Evolutionary conservation across 2,113 vertebrate species (phyloP), one percentile per base, ranked within the genome.

Genomic region (Pollimyrus isidori): DNA sequence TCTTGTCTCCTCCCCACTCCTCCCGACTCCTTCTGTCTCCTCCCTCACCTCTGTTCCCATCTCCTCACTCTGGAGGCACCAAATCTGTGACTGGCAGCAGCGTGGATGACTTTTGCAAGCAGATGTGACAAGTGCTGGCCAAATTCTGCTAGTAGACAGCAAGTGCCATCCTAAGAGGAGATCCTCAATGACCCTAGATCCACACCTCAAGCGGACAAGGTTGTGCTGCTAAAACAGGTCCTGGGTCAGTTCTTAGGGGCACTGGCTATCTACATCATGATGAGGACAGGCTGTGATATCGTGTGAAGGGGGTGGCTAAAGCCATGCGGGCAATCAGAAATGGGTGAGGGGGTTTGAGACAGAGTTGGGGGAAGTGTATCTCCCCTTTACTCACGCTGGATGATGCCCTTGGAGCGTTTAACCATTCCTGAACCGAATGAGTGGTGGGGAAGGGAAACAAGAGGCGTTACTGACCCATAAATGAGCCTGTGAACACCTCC

Each of bases 381-480:
- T 94, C 91, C 93, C 89, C 26, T 89, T 92, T 93, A 96, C 96
- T 96, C 95, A 96, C 95, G 95, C 93, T 95, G 95, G 91, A 94
- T 89, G 93, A 93, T 93, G 90, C 85, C 93, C 94, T 93, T 91
- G 93, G 95, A 95, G 93, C 94, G 94, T 93, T 96, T 96, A 94
- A 96, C 95, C 93, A 96, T 94, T 91, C 95, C 95, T 96, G 93
- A 76, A 88, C 84, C 91, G 91, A 90, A 92, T 89, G 92, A 92
- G 89, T 65, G 89, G 91, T n/a, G 48, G 90, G 91, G 89, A 93
- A 92, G 91, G 92, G 92, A 92, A 92, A 91, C 69, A 88, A 91
- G 58, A 92, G 56, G 90, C 39, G 90, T 73, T 89, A 90, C 87
- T 52, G 52, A 89, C 52, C 52, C 52, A 26, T 23, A 52, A 88